Conservation (phyloP, 2,797 vertebrate genomes). For the Petrocephalus schoutedeni region DNA sequence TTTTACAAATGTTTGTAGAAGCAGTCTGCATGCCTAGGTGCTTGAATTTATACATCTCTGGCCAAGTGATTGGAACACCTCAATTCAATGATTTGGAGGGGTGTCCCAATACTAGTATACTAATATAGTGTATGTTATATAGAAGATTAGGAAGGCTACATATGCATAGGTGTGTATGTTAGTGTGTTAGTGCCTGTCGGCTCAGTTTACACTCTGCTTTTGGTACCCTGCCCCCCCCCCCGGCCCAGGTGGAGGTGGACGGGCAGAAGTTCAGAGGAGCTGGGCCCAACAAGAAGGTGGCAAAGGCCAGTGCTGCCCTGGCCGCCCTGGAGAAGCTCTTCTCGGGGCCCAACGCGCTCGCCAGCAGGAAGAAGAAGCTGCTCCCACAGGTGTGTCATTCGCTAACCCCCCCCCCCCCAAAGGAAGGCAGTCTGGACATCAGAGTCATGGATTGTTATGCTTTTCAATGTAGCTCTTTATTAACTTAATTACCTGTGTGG, state of each 20-base stretch:
- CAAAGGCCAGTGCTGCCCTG: conserved; percentile 84
- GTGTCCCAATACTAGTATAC: no score
- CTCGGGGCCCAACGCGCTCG: conserved; percentile 74
- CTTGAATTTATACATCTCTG: no score
- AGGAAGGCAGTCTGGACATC: background rate
- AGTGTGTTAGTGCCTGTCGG: background rate
- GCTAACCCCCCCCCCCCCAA: background rate
- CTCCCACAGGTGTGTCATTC: conserved; percentile 65
- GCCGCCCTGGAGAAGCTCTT: conserved; percentile 87
- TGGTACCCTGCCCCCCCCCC: background rate
- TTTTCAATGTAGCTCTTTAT: background rate
- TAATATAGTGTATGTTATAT: no score
- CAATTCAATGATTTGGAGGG: no score
- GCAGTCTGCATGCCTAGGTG: no score
- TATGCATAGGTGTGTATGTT: no score
- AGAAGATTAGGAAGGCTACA: no score
- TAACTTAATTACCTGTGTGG: background rate
- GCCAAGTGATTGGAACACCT: no score
- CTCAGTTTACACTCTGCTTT: background rate
- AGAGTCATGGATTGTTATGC: background rate
- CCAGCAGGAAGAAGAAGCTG: conserved; percentile 81
- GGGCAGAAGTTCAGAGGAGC: conserved; percentile 84
- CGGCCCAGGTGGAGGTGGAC: conserved; percentile 84
- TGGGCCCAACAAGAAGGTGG: conserved; percentile 90
- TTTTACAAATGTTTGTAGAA: no score